Conservation (phyloP, 2,888 invertebrate genomes). For the Cryptus armator region DNA sequence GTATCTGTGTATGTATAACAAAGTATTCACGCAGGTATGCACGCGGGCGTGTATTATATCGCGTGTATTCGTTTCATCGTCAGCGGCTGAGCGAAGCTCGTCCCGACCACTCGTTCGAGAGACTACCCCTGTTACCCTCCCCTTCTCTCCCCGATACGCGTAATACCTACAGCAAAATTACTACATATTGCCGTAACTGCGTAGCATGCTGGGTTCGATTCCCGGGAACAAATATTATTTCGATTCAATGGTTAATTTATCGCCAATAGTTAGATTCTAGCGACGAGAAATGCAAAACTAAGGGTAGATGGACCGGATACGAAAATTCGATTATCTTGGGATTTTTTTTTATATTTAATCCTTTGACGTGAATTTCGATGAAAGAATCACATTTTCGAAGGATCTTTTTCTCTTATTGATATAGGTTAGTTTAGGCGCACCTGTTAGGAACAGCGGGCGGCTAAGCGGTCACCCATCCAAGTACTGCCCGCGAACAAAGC, state of each 20-base stretch:
- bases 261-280: conserved; percentile 5
- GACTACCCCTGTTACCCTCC: background rate
- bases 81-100: background rate
- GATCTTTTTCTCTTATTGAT: no score
- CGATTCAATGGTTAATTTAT: conserved; percentile 77
- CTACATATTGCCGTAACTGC: conserved; percentile 34
- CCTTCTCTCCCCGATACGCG: background rate
- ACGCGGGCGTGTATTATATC: background rate
- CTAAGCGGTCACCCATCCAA: no score
- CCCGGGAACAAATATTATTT: conserved; percentile 79
- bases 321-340: no score
- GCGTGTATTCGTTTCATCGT: conserved; percentile 68
- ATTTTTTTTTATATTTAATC: no score
- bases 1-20: conserved; percentile 9
- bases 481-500: no score
- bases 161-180: conserved; percentile 40
- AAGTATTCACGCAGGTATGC: conserved; percentile 5
- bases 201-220: conserved; percentile 60
- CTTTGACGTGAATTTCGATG: no score
- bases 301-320: no score
- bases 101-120: conserved; percentile 7
- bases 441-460: no score
- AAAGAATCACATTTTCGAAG: no score
- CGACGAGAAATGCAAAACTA: background rate
- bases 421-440: no score